phyloP scores from a whole-genome alignment of 2,113 vertebrate genomes.

The Melanerpes aurifrons region DNA sequence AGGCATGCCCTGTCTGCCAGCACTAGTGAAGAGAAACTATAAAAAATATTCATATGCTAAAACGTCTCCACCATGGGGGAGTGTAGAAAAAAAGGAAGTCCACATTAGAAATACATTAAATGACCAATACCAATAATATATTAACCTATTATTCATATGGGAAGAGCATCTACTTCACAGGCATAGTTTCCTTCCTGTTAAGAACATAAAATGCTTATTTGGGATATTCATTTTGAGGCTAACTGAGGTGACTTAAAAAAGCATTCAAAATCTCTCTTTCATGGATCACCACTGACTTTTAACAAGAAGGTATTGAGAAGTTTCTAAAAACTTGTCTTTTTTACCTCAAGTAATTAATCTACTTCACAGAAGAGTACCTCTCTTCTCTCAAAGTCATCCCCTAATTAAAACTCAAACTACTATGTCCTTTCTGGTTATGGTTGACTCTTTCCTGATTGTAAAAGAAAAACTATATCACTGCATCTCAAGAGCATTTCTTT shows the following conservation, averaged over 20 bases:
- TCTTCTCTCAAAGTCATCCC: background rate
- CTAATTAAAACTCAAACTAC: slow-evolving; percentile 14
- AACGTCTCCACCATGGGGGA: background rate
- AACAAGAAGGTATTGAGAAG: background rate
- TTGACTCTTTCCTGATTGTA: background rate
- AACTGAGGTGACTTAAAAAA: background rate
- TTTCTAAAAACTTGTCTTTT: background rate
- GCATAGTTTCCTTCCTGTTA: background rate
- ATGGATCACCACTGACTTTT: background rate
- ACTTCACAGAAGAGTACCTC: background rate
- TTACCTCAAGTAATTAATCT: background rate
- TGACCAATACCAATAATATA: background rate
- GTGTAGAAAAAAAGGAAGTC: background rate
- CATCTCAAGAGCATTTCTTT: background rate
- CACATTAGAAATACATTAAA: background rate
- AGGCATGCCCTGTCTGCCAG: background rate
- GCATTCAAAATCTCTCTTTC: background rate
- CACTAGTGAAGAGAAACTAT: background rate
- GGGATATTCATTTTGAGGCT: background rate
- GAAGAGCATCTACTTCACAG: background rate
- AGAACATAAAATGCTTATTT: background rate
- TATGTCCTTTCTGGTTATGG: background rate
- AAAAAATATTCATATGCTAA: background rate
- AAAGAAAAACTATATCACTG: background rate
- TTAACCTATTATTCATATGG: background rate